Conservation (phyloP, 1,140 invertebrate genomes). For the Argopecten irradians region DNA sequence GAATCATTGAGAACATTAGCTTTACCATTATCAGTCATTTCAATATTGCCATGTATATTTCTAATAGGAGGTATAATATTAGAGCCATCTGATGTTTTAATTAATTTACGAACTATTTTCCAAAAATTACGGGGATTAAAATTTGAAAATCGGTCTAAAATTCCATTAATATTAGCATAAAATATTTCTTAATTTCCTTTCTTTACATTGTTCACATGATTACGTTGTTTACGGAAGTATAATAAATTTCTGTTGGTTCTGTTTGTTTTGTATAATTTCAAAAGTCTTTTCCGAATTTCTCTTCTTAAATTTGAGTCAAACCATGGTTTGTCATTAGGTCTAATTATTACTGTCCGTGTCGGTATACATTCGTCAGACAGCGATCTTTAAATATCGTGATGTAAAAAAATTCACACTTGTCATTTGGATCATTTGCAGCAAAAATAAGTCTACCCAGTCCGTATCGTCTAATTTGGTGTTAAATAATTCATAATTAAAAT, state of each 20-base stretch:
- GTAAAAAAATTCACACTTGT: too few relatives aligned
- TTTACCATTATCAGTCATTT: neutral
- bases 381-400: too few relatives aligned
- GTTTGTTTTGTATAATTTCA: too few relatives aligned
- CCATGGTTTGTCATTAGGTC: conserved; percentile 35
- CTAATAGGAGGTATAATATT: neutral
- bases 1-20: neutral
- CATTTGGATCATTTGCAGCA: too few relatives aligned
- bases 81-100: neutral
- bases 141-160: neutral
- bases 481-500: neutral
- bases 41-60: neutral
- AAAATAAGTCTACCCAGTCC: neutral
- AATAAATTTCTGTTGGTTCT: too few relatives aligned
- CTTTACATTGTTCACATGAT: too few relatives aligned
- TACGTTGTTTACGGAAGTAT: too few relatives aligned
- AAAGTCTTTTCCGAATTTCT: conserved; percentile 27
- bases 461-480: neutral
- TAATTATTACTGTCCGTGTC: neutral
- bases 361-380: neutral
- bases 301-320: conserved; percentile 31
- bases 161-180: neutral
- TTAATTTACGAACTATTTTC: neutral
- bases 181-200: neutral
- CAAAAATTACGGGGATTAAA: too few relatives aligned